phyloP scores from a whole-genome alignment of 2,113 vertebrate genomes.

The Rhinopithecus roxellana region DNA sequence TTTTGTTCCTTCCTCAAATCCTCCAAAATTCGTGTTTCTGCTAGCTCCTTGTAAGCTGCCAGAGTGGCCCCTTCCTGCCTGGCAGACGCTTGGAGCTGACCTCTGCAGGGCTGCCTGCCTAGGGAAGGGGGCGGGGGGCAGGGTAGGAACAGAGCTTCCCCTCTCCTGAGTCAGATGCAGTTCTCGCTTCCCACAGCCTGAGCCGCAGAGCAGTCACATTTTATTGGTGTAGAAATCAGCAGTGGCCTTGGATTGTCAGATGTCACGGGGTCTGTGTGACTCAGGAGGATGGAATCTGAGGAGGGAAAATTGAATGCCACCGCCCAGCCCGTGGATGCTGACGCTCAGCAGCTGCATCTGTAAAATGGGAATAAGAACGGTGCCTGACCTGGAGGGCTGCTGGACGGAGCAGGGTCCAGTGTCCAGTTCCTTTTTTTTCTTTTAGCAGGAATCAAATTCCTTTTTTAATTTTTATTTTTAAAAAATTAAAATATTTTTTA shows the following conservation, averaged over 20 bases:
- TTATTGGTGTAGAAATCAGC: neutral
- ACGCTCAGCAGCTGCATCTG: neutral
- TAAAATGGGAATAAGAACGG: neutral
- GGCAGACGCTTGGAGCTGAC: neutral
- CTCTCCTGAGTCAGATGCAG: neutral
- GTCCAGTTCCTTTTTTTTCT: too few species aligned
- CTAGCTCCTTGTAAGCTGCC: neutral
- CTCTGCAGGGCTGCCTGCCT: neutral
- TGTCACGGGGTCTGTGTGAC: neutral
- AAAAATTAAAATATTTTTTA: too few species aligned
- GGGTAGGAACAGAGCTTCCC: neutral
- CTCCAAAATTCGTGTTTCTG: neutral
- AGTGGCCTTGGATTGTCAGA: neutral
- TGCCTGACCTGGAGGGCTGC: neutral
- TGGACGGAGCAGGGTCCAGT: too few species aligned
- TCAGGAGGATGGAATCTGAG: neutral
- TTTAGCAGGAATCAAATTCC: too few species aligned
- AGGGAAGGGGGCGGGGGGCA: neutral
- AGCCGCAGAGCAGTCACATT: accelerated
- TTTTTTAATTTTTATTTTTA: too few species aligned
- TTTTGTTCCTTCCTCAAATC: neutral
- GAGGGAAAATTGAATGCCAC: neutral
- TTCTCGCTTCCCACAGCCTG: neutral
- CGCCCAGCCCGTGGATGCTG: neutral
- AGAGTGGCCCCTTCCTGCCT: neutral